phyloP scores from a whole-genome alignment of 2,113 vertebrate species.

The Anser cygnoides region DNA sequence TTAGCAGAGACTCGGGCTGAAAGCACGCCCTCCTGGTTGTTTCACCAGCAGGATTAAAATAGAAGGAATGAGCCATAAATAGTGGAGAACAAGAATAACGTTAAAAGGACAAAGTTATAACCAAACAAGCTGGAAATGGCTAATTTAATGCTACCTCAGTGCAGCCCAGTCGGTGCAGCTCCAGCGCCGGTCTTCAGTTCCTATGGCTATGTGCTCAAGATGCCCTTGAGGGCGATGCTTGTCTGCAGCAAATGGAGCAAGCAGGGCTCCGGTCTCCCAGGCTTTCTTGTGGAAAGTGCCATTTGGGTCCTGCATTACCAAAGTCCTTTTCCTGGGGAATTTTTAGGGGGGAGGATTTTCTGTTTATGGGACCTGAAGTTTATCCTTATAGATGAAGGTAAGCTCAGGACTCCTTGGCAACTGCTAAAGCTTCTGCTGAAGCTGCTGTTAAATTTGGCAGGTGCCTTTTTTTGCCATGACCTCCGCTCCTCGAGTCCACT shows the following conservation, averaged over 20 bases:
- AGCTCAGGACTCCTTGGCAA: background rate
- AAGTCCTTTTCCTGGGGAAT: background rate
- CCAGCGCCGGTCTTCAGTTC: background rate
- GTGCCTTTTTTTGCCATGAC: background rate
- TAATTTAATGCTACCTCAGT: background rate
- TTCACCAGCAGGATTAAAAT: background rate
- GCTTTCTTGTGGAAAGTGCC: background rate
- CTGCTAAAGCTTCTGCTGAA: too few species aligned
- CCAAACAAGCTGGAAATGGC: background rate
- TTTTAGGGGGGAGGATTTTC: background rate
- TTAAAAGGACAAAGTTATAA: background rate
- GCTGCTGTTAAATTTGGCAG: background rate
- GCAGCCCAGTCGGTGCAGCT: background rate
- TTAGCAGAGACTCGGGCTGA: background rate
- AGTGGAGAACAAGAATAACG: background rate
- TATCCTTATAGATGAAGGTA: background rate
- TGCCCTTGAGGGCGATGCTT: background rate
- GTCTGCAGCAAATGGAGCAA: background rate
- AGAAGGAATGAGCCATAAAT: background rate
- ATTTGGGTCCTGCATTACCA: background rate
- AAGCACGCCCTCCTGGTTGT: accelerated
- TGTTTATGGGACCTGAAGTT: background rate
- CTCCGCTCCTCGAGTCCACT: background rate
- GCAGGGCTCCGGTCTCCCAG: background rate
- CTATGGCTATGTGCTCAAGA: too few species aligned